Base-by-base conservation (phyloP, 2,888 invertebrate genomes). In the Phyllotreta cruciferae region DNA sequence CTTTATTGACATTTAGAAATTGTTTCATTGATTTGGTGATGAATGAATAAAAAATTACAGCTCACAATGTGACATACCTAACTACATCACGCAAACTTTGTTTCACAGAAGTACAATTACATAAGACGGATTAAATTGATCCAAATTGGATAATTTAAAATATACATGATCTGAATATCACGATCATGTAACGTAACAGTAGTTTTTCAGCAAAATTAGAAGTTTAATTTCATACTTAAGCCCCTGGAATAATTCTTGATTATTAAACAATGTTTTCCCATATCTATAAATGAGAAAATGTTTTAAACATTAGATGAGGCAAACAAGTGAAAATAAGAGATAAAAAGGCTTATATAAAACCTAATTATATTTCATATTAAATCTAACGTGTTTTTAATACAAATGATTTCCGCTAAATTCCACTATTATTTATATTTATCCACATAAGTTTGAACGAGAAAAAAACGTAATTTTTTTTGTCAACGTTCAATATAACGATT, bases 141-240 rank as follows among this genome's bases (percentile, higher is more conserved):
- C 44, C 3, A 44, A 44, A 44, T 10, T 44, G n/a, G 44, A 44
- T n/a, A 44, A 44, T 10, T n/a, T 44, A 44, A 44, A n/a, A 44
- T 44, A 44, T 44, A 44, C 8, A 10, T 44, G 11, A 8, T 24
- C 24, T 24, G 24, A 24, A 8, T 6, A n/a, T 7, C 7, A 44
- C 44, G 10, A 8, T 41, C 42, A 3, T 11, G 44, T 44, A 13
- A 44, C 10, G 44, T 44, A 44, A 6, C 1, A n/a, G 14, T 10
- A 24, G 24, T 24, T 24, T 24, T 24, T 24, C n/a, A 24, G 1
- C 2, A 24, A 24, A 24, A 24, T 24, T 24, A 24, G 24, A 1
- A 3, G 1, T 1, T 24, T 24, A 24, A 24, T 4, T 24, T 3
- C 24, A 1, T 24, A 24, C 24, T 3, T 24, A 24, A 24, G 24